Evolutionary conservation across 2,888 invertebrate genomes (phyloP), one percentile per base, ranked within the genome.

Genomic region (Eugnorisma glareosa): DNA sequence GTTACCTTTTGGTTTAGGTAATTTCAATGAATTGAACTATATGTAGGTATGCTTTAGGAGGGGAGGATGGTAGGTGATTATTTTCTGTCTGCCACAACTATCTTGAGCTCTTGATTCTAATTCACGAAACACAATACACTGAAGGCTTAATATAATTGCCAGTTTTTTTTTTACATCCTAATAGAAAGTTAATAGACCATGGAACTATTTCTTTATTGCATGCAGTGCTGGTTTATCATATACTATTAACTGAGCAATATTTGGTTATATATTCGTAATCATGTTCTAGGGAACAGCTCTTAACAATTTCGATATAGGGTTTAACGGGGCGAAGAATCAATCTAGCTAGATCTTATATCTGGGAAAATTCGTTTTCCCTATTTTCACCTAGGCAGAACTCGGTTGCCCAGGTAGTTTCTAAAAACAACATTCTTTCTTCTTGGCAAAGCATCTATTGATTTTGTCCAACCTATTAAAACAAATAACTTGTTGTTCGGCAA

Each of bases 31-130:
- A 35, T 15, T 43, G 45, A 57, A 13, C 37, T n/a, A 40, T n/a
- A 40, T 59, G 1, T 28, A 40, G 18, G 6, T 57, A 8, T 37
- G 28, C n/a, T 64, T 48, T 28, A 35, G 1, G 6, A 48, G 18
- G 21, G 37, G 7, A 57, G 21, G 13, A 10, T 35, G 3, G 15
- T 15, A 15, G 21, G 6, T 67, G 13, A 31, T 18, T 24, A n/a
- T 64, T 13, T 51, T 61, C 35, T 57, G n/a, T 28, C 37, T 79
- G 43, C n/a, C 15, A 31, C 21, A 21, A 77, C 28, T n/a, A 37
- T 15, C 13, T 40, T 24, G 24, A 18, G 43, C 18, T 59, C 43
- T 45, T n/a, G 11, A 24, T 54, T 24, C 35, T 43, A 24, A 31
- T 35, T n/a, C n/a, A n/a, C n/a, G n/a, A n/a, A n/a, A 24, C 21